Evolutionary conservation across 2,797 vertebrate genomes (phyloP).

Genomic region (Eulemur mongoz): DNA sequence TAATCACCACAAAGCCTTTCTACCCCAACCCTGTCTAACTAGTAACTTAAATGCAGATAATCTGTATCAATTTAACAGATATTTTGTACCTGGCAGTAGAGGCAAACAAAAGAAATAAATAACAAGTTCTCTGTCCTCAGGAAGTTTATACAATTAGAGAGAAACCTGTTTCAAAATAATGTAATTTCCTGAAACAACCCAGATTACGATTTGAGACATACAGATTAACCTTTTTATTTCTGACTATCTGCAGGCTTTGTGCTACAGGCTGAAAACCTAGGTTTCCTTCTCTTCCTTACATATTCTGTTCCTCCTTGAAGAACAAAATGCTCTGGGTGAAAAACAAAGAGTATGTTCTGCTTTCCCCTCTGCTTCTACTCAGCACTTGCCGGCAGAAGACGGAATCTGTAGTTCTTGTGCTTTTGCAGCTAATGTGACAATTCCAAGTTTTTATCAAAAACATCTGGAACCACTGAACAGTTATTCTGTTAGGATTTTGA

Average conservation of each 20-base stretch:
- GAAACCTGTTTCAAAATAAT: constrained; percentile 15
- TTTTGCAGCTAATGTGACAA: constrained; percentile 82
- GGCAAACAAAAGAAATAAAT: neutral
- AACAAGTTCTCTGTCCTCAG: constrained; percentile 12
- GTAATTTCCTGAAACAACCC: neutral
- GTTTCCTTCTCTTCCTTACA: neutral
- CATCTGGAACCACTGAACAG: constrained; percentile 83
- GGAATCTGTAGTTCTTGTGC: constrained; percentile 49
- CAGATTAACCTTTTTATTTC: neutral
- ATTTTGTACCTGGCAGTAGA: neutral
- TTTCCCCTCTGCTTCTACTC: constrained; percentile 5
- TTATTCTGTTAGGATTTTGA: constrained; percentile 81
- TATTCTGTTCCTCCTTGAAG: constrained; percentile 16
- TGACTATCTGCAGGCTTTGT: neutral
- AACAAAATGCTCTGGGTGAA: neutral
- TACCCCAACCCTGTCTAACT: neutral
- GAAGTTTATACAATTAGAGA: constrained; percentile 45
- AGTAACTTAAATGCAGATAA: neutral
- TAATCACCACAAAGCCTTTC: constrained; percentile 32
- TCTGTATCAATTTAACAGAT: neutral
- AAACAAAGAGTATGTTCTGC: neutral
- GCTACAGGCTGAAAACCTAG: constrained; percentile 34
- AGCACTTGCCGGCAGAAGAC: constrained; percentile 16
- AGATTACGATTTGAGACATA: neutral
- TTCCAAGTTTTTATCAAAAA: constrained; percentile 85